Conservation (phyloP, 2,797 vertebrate genomes). For the Cyprinodon diabolis region DNA sequence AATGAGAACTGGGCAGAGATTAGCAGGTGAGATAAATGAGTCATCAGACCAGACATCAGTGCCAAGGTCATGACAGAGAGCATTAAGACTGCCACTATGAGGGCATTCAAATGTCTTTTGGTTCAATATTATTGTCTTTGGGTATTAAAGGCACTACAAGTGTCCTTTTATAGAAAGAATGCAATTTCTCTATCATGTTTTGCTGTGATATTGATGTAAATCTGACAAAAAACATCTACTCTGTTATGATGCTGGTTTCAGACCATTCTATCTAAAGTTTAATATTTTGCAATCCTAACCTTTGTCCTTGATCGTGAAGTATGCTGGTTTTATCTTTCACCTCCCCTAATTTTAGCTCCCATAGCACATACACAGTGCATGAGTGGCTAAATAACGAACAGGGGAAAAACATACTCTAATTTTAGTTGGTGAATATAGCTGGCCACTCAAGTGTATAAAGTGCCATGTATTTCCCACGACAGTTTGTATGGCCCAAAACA, state of each 20-base stretch:
- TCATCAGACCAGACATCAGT: too few relatives aligned
- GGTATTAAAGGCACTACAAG: background rate
- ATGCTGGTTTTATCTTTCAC: background rate
- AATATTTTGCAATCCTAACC: background rate
- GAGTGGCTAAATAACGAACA: slow-evolving; percentile 6
- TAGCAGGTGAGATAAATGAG: too few relatives aligned
- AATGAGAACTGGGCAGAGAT: too few relatives aligned
- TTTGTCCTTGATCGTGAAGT: background rate
- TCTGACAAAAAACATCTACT: background rate
- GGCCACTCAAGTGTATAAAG: slow-evolving; percentile 5
- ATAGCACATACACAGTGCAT: background rate
- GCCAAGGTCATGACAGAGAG: too few relatives aligned
- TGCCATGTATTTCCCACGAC: slow-evolving; percentile 13
- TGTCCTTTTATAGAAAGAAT: background rate
- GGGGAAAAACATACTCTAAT: slow-evolving; percentile 7
- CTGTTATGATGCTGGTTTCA: background rate
- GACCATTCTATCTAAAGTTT: background rate
- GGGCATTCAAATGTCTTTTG: background rate
- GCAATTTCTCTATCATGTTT: background rate
- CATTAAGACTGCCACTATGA: background rate
- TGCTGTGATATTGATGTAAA: background rate
- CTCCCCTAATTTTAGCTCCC: slow-evolving; percentile 1
- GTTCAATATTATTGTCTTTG: background rate
- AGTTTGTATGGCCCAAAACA: slow-evolving; percentile 2
- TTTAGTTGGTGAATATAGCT: background rate